Evolutionary conservation across 2,113 vertebrate species (phyloP), one percentile per base, ranked within the genome.

Genomic region (Thalassoma bifasciatum): DNA sequence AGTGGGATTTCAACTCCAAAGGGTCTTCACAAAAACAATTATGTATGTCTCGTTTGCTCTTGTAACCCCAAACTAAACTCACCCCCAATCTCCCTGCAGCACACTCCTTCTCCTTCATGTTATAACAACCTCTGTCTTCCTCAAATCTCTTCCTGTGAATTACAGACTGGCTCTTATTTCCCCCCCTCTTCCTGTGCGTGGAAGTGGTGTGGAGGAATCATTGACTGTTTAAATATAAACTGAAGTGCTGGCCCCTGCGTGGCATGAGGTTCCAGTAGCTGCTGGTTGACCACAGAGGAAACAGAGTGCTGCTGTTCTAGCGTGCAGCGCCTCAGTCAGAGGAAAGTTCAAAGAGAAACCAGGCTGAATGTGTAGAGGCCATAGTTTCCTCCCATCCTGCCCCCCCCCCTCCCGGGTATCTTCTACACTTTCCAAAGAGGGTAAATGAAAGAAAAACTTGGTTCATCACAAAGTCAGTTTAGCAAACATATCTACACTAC

Each of bases 151-250:
- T 92, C 85, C 81, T 90, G 82, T 82, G 86, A 89, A 90, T 93
- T 87, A 92, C 88, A 91, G 89, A 82, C 78, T 46, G 60, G 72
- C 72, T 84, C 84, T 89, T 85, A 75, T 90, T 83, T 83, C 58
- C 61, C 73, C 52, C 12, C 63, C 73, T 50, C 24, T 79, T 79
- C 81, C 58, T 78, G 77, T 66, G 72, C 59, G 75, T 88, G 86
- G 89, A 93, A 92, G 91, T 89, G 90, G 85, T 74, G 80, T 84
- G 81, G 68, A 90, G 88, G 87, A 91, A 91, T 90, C 87, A 88
- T 88, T 91, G 85, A 91, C 86, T 93, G 89, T 93, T 93, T 94
- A 92, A 93, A 92, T 93, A 89, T 88, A 92, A 90, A 86, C 88
- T 79, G 56, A 84, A 89, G 85, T 81, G 86, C 88, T 75, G 86